Conservation (phyloP, 2,113 vertebrate genomes). For the Trematocara marginatum region DNA sequence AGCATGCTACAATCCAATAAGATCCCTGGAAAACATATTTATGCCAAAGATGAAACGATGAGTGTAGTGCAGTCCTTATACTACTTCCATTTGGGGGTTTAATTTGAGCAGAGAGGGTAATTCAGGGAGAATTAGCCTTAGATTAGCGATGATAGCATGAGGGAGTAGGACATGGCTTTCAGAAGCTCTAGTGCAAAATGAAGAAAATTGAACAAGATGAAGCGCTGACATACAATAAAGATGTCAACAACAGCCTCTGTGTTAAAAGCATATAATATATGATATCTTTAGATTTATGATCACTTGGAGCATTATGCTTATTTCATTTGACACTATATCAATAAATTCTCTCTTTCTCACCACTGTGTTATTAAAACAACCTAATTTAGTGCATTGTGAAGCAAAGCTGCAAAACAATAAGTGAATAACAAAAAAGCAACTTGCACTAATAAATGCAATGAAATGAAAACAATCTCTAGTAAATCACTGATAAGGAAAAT, state of each 20-base stretch:
- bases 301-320: not conserved
- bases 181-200: conserved; percentile 5
- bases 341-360: not conserved
- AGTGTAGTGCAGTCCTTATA: not conserved
- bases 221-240: not conserved
- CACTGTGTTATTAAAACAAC: not conserved
- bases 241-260: not conserved
- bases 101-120: not conserved
- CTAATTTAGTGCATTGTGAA: not conserved
- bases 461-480: not conserved
- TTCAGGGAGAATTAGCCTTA: not conserved
- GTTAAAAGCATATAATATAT: not conserved
- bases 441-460: not conserved
- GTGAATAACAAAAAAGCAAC: not conserved
- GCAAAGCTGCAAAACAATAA: not conserved
- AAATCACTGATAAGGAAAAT: not conserved
- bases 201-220: conserved; percentile 10
- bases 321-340: not conserved
- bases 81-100: not conserved
- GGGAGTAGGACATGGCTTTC: not conserved
- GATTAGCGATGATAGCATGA: conserved; percentile 19
- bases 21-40: not conserved
- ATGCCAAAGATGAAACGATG: not conserved
- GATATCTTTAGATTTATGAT: not conserved
- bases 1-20: not conserved